phyloP scores from a whole-genome alignment of 2,797 vertebrate genomes.

The Sebastes vulpes region DNA sequence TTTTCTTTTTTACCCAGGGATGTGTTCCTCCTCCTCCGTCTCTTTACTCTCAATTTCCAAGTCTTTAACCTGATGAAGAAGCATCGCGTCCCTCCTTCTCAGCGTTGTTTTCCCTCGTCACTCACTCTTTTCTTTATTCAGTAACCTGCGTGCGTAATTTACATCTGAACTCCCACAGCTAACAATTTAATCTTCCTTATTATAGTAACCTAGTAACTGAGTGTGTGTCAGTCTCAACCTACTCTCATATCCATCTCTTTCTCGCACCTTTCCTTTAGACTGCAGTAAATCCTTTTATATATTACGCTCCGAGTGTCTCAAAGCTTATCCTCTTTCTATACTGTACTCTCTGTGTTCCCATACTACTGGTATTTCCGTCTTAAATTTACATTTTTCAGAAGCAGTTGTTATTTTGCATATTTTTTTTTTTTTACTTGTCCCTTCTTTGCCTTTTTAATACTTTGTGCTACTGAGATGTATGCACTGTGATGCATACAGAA shows the following conservation, averaged over 20 bases:
- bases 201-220: constrained; percentile 20
- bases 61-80: constrained; percentile 29
- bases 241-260: constrained; percentile 14
- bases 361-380: not conserved
- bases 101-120: constrained; percentile 6
- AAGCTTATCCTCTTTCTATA: constrained; percentile 20
- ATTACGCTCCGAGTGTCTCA: constrained; percentile 9
- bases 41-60: constrained; percentile 26
- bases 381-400: constrained; percentile 14
- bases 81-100: not conserved
- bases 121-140: constrained; percentile 6
- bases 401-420: not conserved
- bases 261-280: constrained; percentile 27
- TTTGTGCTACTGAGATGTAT: not conserved
- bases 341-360: constrained; percentile 4
- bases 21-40: not conserved
- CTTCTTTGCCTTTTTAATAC: constrained; percentile 6
- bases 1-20: not conserved
- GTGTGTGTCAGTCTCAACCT: constrained; percentile 8
- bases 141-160: constrained; percentile 35
- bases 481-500: constrained; percentile 26
- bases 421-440: not conserved
- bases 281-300: constrained; percentile 37
- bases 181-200: constrained; percentile 47
- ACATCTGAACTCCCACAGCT: not conserved